Conservation (phyloP, 2,113 vertebrate genomes). For the Corythaixoides concolor region DNA sequence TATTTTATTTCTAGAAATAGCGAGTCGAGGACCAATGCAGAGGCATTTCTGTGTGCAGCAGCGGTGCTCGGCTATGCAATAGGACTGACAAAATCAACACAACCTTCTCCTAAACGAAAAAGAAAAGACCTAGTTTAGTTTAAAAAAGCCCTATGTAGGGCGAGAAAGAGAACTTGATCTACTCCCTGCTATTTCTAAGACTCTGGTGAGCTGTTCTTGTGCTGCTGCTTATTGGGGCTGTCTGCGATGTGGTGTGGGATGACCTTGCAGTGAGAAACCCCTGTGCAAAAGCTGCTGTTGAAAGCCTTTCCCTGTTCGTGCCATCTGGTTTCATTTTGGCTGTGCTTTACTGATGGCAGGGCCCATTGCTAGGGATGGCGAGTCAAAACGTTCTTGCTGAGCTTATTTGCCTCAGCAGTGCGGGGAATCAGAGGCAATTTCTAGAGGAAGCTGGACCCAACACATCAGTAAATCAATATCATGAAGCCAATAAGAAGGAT, state of each 20-base stretch:
- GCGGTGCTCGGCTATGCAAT: background rate
- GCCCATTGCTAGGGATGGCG: background rate
- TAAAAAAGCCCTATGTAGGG: background rate
- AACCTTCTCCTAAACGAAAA: background rate
- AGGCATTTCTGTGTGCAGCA: background rate
- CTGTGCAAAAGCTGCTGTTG: background rate
- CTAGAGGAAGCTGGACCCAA: background rate
- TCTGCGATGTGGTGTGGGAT: background rate
- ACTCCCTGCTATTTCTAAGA: background rate
- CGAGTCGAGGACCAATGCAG: background rate
- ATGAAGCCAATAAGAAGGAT: background rate
- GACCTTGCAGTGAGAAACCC: background rate
- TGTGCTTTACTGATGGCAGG: background rate
- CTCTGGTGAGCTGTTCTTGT: background rate
- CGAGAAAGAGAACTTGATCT: background rate
- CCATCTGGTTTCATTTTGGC: background rate
- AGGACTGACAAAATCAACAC: background rate
- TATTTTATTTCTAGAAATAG: slow-evolving; percentile 24
- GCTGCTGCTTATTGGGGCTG: background rate
- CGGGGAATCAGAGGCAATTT: background rate
- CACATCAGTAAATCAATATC: background rate
- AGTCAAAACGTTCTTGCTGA: background rate
- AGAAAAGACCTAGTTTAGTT: background rate
- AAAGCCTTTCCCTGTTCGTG: background rate
- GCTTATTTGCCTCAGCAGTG: background rate